phyloP scores from a whole-genome alignment of 2,113 vertebrate species.

The Cyanoliseus patagonus region DNA sequence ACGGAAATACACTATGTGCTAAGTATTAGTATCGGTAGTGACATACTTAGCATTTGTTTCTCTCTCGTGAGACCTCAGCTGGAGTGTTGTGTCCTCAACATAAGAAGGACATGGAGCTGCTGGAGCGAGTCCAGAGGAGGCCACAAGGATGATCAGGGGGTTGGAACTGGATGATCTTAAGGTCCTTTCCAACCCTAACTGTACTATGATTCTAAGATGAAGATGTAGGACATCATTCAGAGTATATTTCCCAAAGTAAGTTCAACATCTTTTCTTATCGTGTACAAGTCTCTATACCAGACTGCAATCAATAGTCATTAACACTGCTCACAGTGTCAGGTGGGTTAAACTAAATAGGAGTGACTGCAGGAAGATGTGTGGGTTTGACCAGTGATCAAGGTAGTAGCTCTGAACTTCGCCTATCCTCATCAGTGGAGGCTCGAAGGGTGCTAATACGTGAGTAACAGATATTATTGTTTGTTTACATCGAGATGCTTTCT shows the following conservation, averaged over 20 bases:
- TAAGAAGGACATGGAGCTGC: neutral
- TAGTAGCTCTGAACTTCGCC: neutral
- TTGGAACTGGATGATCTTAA: neutral
- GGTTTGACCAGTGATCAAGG: neutral
- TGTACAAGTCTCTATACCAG: neutral
- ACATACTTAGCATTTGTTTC: neutral
- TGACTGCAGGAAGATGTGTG: neutral
- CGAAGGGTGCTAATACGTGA: neutral
- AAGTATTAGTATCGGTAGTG: neutral
- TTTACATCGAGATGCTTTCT: neutral
- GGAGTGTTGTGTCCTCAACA: neutral
- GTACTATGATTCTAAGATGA: neutral
- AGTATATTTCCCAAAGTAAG: neutral
- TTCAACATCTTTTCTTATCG: neutral
- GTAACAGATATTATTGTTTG: neutral
- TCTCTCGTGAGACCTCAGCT: neutral
- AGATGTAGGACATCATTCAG: neutral
- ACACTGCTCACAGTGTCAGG: neutral
- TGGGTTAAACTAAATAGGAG: neutral
- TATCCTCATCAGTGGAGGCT: neutral
- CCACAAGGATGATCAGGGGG: neutral
- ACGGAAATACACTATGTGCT: neutral
- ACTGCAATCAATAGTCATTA: neutral
- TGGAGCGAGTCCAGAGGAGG: neutral
- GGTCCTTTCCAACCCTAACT: neutral